phyloP scores from a whole-genome alignment of 2,888 invertebrate genomes.

The Himalopsyche kuldschensis region DNA sequence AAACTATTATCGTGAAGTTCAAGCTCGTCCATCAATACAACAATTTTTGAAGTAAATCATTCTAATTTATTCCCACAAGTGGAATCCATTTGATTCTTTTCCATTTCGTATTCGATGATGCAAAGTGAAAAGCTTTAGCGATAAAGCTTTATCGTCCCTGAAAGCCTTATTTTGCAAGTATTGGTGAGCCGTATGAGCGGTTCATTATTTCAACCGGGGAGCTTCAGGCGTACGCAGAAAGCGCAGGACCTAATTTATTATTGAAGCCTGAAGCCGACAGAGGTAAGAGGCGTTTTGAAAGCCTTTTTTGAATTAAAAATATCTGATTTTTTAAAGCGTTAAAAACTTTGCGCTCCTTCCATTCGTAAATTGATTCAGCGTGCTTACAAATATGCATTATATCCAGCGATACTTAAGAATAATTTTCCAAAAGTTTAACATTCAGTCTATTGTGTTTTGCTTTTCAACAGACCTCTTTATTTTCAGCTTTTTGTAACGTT shows the following conservation, averaged over 20 bases:
- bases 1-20: too few species aligned
- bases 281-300: neutral
- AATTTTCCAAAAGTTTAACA: too few species aligned
- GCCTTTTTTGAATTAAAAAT: neutral
- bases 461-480: too few species aligned
- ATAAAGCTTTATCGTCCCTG: neutral
- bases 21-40: neutral
- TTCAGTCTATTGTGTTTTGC: too few species aligned
- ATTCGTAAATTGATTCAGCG: too few species aligned
- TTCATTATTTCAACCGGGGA: conserved; percentile 18
- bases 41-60: neutral
- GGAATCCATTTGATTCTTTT: neutral
- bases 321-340: neutral
- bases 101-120: neutral
- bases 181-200: conserved; percentile 2
- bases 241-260: neutral
- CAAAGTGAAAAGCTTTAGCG: neutral
- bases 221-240: conserved; percentile 8
- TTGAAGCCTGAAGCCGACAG: neutral
- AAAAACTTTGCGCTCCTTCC: neutral
- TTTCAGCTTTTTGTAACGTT: too few species aligned
- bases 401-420: too few species aligned
- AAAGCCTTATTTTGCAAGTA: neutral
- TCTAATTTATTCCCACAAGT: neutral
- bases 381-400: too few species aligned